These are phyloP conservation scores for Callipepla squamata DNA, from an alignment of 2,113 vertebrate species.

Conservation along the genomic window DNA sequence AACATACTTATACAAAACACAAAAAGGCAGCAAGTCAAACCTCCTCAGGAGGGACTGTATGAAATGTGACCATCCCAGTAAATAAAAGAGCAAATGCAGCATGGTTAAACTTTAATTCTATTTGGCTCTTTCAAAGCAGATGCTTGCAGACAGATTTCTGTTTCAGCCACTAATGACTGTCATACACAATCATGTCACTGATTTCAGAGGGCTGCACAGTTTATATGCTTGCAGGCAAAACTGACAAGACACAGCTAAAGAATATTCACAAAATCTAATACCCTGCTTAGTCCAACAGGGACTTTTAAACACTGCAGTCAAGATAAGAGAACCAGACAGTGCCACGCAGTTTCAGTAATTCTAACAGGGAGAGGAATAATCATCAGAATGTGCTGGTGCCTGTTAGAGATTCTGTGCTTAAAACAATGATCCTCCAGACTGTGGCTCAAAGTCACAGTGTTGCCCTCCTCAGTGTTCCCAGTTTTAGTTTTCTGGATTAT, in stretches of 20 bases:
- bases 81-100: constrained; percentile 59
- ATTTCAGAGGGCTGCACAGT: constrained; percentile 54
- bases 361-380: background rate
- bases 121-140: constrained; percentile 65
- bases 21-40: background rate
- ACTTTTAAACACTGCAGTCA: background rate
- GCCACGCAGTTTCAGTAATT: background rate
- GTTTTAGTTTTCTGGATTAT: background rate
- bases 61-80: background rate
- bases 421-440: background rate
- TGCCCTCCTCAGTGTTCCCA: background rate
- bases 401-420: background rate
- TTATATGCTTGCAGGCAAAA: constrained; percentile 28
- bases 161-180: constrained; percentile 70
- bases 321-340: background rate
- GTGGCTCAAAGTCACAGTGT: background rate
- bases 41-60: background rate
- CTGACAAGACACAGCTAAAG: constrained; percentile 13
- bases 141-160: constrained; percentile 59
- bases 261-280: constrained; percentile 37
- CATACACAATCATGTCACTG: constrained; percentile 63
- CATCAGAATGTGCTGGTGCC: rapidly evolving
- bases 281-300: background rate
- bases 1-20: background rate
- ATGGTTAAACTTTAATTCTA: constrained; percentile 59